Evolutionary conservation across 2,888 invertebrate species (phyloP), one percentile per base, ranked within the genome.

Genomic region (Chymomyza caudatula): DNA sequence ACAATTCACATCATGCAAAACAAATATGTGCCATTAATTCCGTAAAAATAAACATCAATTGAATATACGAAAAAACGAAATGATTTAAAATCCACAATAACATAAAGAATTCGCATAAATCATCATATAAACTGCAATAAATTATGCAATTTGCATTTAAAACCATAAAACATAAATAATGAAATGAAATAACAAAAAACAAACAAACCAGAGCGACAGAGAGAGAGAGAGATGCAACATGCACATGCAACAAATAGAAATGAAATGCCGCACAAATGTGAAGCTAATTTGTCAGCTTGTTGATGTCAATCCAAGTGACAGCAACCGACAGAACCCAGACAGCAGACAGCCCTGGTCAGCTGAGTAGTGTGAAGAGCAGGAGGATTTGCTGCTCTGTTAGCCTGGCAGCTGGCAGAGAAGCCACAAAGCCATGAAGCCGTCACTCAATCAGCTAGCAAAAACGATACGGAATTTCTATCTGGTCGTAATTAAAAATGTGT

Each of bases 201-300:
- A 65, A 65, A 67, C 54, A 56, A 37, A 37, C 2, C 15, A 52
- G 58, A 63, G 22, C 22, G 25, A 20, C n/a, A 22, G 63, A 69
- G 55, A 42, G 51, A 17, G 42, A 37, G 53, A 37, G 11, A 37
- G 11, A 25, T 4, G 3, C 3, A 25, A 25, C 5, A 25, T 25
- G 25, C 3, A 44, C 65, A 61, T 23, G 47, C 42, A 60, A 63
- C 47, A 63, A 54, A 61, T 29, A 52, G 19, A 60, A 67, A 67
- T 69, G 55, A 65, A 74, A 77, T 82, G 71, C 54, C 68, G 77
- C n/a, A 78, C 67, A 73, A 65, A 71, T 73, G 71, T 55, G 67
- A 82, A 72, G 85, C 85, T 82, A 85, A 81, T 81, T 81, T 81
- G 82, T 85, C 79, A 78, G 67, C 59, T 72, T 71, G 66, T 54